Conservation (phyloP, 2,797 vertebrate genomes). For the Enoplosus armatus region DNA sequence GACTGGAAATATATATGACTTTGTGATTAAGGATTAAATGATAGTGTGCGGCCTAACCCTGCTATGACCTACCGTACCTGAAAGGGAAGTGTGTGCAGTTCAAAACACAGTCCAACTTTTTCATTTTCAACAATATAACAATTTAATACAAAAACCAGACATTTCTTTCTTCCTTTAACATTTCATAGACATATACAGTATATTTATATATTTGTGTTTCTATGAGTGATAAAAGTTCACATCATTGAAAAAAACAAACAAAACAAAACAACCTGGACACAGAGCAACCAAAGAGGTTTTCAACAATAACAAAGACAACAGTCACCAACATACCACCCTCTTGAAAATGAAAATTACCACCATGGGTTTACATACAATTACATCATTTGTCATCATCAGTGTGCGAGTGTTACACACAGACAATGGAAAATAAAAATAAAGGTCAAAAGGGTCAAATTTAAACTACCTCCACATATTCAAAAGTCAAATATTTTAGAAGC, state of each 20-base stretch:
- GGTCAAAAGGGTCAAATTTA: slow-evolving; percentile 44
- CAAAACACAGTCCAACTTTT: slow-evolving; percentile 7
- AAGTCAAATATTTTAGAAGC: slow-evolving; percentile 34
- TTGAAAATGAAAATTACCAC: slow-evolving; percentile 68
- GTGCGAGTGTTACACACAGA: slow-evolving; percentile 53
- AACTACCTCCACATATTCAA: slow-evolving; percentile 54
- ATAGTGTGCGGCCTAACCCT: not conserved
- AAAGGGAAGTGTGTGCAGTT: not conserved
- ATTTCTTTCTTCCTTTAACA: slow-evolving; percentile 78
- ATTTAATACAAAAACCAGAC: slow-evolving; percentile 88
- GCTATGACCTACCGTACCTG: not conserved
- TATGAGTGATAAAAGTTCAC: slow-evolving; percentile 81
- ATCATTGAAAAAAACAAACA: slow-evolving; percentile 69
- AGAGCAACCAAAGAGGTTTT: slow-evolving; percentile 66
- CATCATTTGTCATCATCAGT: slow-evolving; percentile 54
- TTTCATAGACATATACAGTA: slow-evolving; percentile 85
- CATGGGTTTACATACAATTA: slow-evolving; percentile 68
- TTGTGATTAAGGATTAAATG: slow-evolving; percentile 36
- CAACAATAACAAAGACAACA: slow-evolving; percentile 67
- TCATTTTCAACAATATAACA: slow-evolving; percentile 80
- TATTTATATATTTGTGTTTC: slow-evolving; percentile 85
- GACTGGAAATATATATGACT: not conserved
- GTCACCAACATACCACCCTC: slow-evolving; percentile 61
- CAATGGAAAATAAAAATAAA: slow-evolving; percentile 32
- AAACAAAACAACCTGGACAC: slow-evolving; percentile 66